Percentiles rank a stretch among this genome's conserved stretches.
Evolutionary conservation across 2,797 vertebrate species (phyloP).

Genomic region (Platyrinchus mystaceus): DNA sequence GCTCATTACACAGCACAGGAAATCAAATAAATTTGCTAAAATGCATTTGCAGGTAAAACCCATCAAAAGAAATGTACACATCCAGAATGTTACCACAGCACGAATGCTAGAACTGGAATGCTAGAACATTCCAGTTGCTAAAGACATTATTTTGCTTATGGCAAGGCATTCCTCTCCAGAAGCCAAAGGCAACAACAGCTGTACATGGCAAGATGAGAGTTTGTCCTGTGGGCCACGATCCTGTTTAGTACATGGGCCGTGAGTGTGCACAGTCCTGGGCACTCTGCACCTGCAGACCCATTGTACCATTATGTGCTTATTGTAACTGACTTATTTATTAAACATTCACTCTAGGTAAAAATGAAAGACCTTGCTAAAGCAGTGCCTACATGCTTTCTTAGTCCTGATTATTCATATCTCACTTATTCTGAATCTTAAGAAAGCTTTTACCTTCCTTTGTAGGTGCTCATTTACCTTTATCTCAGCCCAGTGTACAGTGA

Average conservation of each 20-base stretch:
- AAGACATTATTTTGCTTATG: neutral
- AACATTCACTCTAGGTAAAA: neutral
- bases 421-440: neutral
- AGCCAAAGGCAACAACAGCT: neutral
- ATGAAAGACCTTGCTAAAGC: neutral
- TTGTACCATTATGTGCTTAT: no score
- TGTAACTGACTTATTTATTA: neutral
- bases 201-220: neutral
- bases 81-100: neutral
- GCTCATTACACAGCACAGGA: neutral
- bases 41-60: neutral
- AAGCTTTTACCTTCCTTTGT: neutral
- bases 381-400: neutral
- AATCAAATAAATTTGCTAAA: neutral
- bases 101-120: neutral
- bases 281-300: neutral
- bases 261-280: neutral
- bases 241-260: accelerated
- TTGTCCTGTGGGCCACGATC: neutral
- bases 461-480: neutral
- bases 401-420: neutral
- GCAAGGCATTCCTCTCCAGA: neutral
- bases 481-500: neutral
- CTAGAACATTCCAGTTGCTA: neutral
- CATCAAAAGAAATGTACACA: neutral